Evolutionary conservation across 2,888 invertebrate genomes (phyloP), one percentile per base, ranked within the genome.

Genomic region (Lumbricus terrestris): DNA sequence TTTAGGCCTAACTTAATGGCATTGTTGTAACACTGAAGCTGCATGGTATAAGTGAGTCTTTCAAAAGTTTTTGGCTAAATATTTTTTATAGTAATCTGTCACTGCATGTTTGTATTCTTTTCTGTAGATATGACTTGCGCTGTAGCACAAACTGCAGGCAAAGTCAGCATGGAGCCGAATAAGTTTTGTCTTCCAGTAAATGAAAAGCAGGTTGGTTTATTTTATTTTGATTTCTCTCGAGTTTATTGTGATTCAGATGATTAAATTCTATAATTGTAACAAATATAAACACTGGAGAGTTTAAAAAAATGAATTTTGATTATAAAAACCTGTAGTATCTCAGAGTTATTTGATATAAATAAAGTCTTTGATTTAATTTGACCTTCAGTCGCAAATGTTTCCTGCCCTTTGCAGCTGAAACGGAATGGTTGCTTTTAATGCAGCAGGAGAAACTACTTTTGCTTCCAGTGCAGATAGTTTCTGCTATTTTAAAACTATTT

Each of bases 161-260:
- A 85, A 37, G 18, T 85, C 16, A 34, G 34, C 37, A 85, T 85
- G 34, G 35, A 85, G 85, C 85, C 85, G 23, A 85, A 85, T 37
- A 35, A 85, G 23, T 85, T 85, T 85, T 85, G 85, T 85, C 85
- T 85, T 85, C 85, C 37, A 35, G 20, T 23, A 37, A 85, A 85
- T 85, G 35, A 85, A 85, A 37, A 37, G n/a, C 85, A 37, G 85
- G 85, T 85, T 85, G 4, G 85, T 85, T 34, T 47, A 47, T 47
- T 47, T 47, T 18, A 35, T 34, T 35, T 35, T 85, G 83, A 13
- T 83, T 83, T 83, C 54, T 29, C 4, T 16, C 29, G 54, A 54
- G 29, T 54, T 54, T 54, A 29, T 29, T 3, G 54, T 29, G 23
- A 29, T 54, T 54, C 29, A 54, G 4, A 54, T 54, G 23, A 54